These are phyloP conservation scores for Holothuria scabra DNA, from an alignment of 53 echinoderm and acorn worm genomes.

Conservation along the genomic window DNA sequence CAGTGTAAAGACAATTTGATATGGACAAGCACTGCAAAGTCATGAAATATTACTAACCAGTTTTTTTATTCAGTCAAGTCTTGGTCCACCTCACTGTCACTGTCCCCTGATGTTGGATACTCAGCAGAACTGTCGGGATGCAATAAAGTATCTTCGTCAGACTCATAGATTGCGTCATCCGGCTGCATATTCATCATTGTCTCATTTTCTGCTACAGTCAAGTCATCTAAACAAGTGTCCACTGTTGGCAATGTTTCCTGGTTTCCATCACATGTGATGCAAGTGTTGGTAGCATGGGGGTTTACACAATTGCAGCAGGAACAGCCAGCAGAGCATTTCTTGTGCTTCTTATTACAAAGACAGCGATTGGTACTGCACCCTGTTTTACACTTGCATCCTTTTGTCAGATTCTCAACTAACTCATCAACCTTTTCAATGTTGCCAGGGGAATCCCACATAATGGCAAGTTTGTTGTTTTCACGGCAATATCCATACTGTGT, in stretches of 20 bases:
- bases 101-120: no score
- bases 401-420: slow-evolving; percentile 1
- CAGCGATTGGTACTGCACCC: neutral
- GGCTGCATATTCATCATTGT: neutral
- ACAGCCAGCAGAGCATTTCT: slow-evolving; percentile 8
- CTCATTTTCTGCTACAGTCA: neutral
- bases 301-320: slow-evolving; percentile 19
- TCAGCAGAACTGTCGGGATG: no score
- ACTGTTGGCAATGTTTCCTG: neutral
- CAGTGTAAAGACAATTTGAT: no score
- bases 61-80: no score
- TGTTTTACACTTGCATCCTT: slow-evolving; percentile 19
- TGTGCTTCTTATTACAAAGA: neutral
- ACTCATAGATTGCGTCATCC: neutral
- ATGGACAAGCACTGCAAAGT: no score
- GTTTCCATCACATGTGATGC: neutral
- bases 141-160: no score
- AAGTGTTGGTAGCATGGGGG: neutral
- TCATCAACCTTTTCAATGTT: neutral
- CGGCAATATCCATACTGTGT: neutral
- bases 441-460: neutral
- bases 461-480: neutral
- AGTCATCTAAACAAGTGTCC: neutral
- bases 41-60: no score
- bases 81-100: no score